phyloP scores from a whole-genome alignment of 2,113 vertebrate genomes.

The Cyprinodon brontotheroides region DNA sequence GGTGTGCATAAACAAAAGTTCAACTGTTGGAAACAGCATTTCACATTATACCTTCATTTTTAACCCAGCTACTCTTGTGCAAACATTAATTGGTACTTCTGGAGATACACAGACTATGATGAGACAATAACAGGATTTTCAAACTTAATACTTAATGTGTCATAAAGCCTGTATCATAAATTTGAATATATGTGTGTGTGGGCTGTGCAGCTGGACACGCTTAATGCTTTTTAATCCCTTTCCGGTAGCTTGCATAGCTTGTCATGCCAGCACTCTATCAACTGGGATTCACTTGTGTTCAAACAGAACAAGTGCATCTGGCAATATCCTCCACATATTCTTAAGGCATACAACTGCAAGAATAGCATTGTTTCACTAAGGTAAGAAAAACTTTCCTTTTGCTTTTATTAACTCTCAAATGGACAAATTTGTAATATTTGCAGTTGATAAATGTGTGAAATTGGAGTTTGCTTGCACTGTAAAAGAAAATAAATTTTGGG shows the following conservation, averaged over 20 bases:
- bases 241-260: constrained; percentile 48
- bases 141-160: too few species aligned
- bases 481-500: too few species aligned
- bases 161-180: too few species aligned
- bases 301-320: constrained; percentile 41
- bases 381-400: constrained; percentile 47
- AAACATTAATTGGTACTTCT: constrained; percentile 1
- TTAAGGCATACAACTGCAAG: constrained; percentile 24
- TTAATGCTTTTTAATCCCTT: constrained; percentile 78
- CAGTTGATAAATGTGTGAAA: neutral
- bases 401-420: neutral
- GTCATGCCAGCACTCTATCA: constrained; percentile 39
- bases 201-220: constrained; percentile 72
- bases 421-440: neutral
- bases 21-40: constrained; percentile 7
- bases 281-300: constrained; percentile 45
- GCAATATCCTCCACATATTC: constrained; percentile 12
- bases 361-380: constrained; percentile 26
- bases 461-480: neutral
- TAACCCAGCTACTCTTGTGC: neutral
- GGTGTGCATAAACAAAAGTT: constrained; percentile 37
- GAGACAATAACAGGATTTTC: constrained; percentile 18
- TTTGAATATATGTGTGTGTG: constrained; percentile 57
- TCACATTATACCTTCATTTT: neutral
- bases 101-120: constrained; percentile 6